Evolutionary conservation across 2,113 vertebrate species (phyloP).

Genomic region (human): DNA sequence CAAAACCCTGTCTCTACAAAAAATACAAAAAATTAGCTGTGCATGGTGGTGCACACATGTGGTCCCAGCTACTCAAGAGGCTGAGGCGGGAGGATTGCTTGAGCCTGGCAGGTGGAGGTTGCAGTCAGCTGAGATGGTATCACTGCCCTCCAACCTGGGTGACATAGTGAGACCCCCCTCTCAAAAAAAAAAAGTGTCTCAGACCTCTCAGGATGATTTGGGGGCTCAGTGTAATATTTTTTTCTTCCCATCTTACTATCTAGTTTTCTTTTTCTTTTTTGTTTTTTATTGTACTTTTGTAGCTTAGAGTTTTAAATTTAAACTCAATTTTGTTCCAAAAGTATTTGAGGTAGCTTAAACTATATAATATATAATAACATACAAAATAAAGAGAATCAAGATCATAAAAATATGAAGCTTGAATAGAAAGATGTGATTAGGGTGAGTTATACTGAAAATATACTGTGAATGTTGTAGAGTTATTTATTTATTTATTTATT

Average conservation of each 20-base stretch:
- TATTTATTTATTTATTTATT: not conserved
- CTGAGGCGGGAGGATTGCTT: no score
- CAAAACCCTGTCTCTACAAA: no score
- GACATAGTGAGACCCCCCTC: no score
- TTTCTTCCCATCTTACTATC: not conserved
- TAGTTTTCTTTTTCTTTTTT: not conserved
- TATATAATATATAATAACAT: not conserved
- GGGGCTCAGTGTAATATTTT: not conserved
- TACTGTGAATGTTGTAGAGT: not conserved
- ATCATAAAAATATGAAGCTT: not conserved
- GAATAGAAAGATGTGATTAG: not conserved
- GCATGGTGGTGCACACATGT: no score
- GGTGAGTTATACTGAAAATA: not conserved
- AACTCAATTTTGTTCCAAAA: not conserved
- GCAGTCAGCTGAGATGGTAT: no score
- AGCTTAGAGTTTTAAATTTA: not conserved
- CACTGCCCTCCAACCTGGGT: no score
- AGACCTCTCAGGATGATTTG: not conserved
- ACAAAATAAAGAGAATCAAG: not conserved
- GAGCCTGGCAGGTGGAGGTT: no score
- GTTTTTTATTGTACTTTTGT: constrained; percentile 4
- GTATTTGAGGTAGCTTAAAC: constrained; percentile 21
- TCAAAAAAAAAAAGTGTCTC: not conserved
- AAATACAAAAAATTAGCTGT: no score
- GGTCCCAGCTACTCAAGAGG: no score